Evolutionary conservation across 2,888 invertebrate species (phyloP).

Genomic region (Megalurothrips usitatus): DNA sequence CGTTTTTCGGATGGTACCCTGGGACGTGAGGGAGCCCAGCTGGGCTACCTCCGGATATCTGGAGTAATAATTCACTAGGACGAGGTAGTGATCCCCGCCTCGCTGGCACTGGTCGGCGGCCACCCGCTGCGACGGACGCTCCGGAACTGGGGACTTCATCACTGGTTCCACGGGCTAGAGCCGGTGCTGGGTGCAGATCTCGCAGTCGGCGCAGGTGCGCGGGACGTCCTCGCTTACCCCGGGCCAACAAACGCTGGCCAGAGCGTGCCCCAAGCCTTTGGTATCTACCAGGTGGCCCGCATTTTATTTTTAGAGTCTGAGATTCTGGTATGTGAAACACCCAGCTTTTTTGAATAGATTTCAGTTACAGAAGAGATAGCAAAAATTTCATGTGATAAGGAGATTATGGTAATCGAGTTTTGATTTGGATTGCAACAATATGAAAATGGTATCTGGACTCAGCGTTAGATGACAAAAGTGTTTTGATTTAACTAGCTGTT

Average conservation of each 20-base stretch:
- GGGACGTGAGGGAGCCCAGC: conserved; percentile 11
- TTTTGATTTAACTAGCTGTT: too few relatives aligned
- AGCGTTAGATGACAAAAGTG: too few relatives aligned
- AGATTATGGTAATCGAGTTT: too few relatives aligned
- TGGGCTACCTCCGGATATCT: conserved; percentile 36
- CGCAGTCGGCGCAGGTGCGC: conserved; percentile 34
- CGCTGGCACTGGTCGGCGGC: conserved; percentile 35
- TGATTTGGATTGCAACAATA: too few relatives aligned
- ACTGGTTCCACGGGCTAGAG: conserved; percentile 36
- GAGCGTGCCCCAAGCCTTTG: conserved; percentile 36
- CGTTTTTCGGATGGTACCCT: conserved; percentile 32
- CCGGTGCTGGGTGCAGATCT: conserved; percentile 34
- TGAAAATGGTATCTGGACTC: too few relatives aligned
- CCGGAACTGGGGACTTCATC: conserved; percentile 35
- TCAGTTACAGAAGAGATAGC: too few relatives aligned
- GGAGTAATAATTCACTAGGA: conserved; percentile 37
- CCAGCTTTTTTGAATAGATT: too few relatives aligned
- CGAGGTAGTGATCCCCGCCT: conserved; percentile 35
- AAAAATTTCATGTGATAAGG: too few relatives aligned
- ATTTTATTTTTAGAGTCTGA: too few relatives aligned
- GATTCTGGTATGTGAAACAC: too few relatives aligned
- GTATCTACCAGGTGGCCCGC: conserved; percentile 38
- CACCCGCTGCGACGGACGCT: conserved; percentile 37
- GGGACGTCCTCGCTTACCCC: conserved; percentile 35
- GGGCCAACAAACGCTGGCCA: conserved; percentile 38